Evolutionary conservation across 2,797 vertebrate species (phyloP).

Genomic region (Microctenopoma steveboyesi): DNA sequence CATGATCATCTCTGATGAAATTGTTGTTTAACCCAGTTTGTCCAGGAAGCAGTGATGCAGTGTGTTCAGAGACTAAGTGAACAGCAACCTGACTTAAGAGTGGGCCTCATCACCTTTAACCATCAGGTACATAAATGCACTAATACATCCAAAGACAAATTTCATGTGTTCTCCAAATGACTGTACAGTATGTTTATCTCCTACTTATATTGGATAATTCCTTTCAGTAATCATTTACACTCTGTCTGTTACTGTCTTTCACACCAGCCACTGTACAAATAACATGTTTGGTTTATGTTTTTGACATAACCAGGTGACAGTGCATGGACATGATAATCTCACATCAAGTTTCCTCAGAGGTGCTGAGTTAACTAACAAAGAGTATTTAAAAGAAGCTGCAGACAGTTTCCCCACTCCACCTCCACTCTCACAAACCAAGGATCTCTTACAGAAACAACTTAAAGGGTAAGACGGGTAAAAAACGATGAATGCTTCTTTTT

Average conservation of each 20-base stretch:
- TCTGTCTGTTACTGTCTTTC: background rate
- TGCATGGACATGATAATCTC: conserved; percentile 70
- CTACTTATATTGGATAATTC: background rate
- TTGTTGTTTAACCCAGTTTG: conserved; percentile 64
- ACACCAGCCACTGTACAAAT: background rate
- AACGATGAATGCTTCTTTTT: background rate
- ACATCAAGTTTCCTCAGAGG: conserved; percentile 50
- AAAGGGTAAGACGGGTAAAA: conserved; percentile 56
- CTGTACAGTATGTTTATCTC: background rate
- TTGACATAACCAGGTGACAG: conserved; percentile 65
- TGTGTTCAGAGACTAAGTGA: conserved; percentile 70
- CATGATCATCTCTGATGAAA: background rate
- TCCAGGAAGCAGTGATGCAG: conserved; percentile 78
- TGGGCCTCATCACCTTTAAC: conserved; percentile 83
- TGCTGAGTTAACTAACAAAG: conserved; percentile 61
- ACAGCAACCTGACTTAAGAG: conserved; percentile 63
- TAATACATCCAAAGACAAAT: background rate
- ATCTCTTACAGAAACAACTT: conserved; percentile 69
- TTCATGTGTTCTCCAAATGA: background rate
- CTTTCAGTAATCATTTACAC: background rate
- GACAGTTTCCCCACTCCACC: conserved; percentile 67
- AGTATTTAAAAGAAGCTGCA: conserved; percentile 67
- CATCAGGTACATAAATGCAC: conserved; percentile 62
- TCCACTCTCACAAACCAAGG: conserved; percentile 71
- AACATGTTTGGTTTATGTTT: background rate